Percentiles rank a stretch among this genome's conserved stretches.
Evolutionary conservation across 2,113 vertebrate species (phyloP).

Genomic region (Aphyosemion australe): DNA sequence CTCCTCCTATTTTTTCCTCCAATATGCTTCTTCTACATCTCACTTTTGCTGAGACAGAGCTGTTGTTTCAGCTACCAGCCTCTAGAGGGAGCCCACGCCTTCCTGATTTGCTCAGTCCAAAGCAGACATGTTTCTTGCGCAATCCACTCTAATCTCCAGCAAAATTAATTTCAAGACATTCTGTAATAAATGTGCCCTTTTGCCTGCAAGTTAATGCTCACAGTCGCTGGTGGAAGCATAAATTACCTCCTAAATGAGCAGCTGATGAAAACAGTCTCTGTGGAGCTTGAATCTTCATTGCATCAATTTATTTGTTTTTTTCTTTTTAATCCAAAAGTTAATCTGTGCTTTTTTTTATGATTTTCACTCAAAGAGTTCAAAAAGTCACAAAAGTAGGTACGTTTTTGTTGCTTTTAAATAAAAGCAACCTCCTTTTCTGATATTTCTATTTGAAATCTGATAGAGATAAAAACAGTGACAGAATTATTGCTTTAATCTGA

Average conservation of each 20-base stretch:
- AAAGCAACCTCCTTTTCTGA: too few species aligned
- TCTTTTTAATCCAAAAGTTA: too few species aligned
- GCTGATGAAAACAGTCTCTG: constrained; percentile 50
- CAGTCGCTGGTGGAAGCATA: constrained; percentile 45
- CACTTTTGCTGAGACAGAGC: neutral
- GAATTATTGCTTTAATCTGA: too few species aligned
- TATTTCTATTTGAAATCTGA: too few species aligned
- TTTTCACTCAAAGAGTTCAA: neutral
- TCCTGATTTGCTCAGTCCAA: constrained; percentile 5
- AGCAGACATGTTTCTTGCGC: constrained; percentile 37
- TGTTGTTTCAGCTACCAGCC: constrained; percentile 9
- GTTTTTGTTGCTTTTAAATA: neutral
- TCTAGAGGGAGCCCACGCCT: constrained; percentile 63
- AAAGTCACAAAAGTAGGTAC: neutral
- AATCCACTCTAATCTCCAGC: constrained; percentile 57
- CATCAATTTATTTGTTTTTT: too few species aligned
- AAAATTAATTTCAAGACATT: constrained; percentile 69
- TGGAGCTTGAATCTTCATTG: constrained; percentile 3
- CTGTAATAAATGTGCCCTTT: constrained; percentile 69
- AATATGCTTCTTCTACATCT: neutral
- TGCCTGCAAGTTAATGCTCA: constrained; percentile 45
- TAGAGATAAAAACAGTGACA: too few species aligned
- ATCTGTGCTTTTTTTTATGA: too few species aligned
- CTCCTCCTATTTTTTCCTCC: constrained; percentile 1
- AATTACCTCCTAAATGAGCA: constrained; percentile 66